Base-by-base conservation (phyloP, 1,140 invertebrate genomes). In the Metaphire vulgaris region DNA sequence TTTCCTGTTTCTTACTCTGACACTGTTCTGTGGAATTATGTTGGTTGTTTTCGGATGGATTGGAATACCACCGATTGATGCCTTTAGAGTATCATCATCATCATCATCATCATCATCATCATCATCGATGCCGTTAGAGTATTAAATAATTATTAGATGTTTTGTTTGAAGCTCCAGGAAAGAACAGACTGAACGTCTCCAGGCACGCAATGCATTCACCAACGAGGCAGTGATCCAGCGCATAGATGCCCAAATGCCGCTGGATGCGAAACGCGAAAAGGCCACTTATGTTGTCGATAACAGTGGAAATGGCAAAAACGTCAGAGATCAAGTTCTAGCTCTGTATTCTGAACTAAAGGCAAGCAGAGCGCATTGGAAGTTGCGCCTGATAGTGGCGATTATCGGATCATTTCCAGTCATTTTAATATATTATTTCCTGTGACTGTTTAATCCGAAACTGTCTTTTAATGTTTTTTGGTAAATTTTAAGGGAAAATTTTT, bases 91-190 rank as follows among this genome's bases (percentile, higher is more conserved):
- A 21, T 56, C 21, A 56, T 21, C 21, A 56, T 21, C 21, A 56
- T 56, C 6, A 12, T 12, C 41, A 56, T 56, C 6, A 12, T 12
- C 6, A 12, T 21, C 21, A 12, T 12, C 41, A 12, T 6, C 41
- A 6, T 56, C 6, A 6, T 56, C 21, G 41, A 21, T 56, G 6
- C 6, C 6, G 6, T 56, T 21, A 56, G 21, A 56, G 6, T 56
- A 56, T 12, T 56, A 56, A 56, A 56, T 21, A 56, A 56, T 12
- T 56, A 56, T 56, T 56, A 56, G n/a, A n/a, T n/a, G 84, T 29
- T 1, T 70, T 2, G 30, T 70, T 29, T 12, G 28, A 1, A 31
- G 84, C 69, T 83, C 79, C 74, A 85, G 84, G 29, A 79, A 77
- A 65, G 69, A 31, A 30, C 69, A 70, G 28, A 31, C 16, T 30